A percentile compares a stretch with the other conserved stretches of the same genome.
phyloP scores from a whole-genome alignment of 2,888 invertebrate species.

The Tolmerus cingulatus region DNA sequence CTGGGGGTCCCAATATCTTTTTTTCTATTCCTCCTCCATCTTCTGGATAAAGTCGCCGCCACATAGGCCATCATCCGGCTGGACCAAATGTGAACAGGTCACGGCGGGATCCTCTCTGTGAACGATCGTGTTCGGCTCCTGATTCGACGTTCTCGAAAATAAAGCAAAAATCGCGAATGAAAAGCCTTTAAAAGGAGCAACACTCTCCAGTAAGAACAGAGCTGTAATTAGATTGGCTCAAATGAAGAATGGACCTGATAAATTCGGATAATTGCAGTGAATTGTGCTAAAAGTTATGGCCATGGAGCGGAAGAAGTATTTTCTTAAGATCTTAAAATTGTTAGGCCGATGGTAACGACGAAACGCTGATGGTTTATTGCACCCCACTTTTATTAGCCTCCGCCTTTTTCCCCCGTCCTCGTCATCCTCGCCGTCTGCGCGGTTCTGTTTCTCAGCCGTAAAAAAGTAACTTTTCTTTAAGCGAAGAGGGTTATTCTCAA shows the following conservation, averaged over 20 bases:
- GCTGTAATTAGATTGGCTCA: constrained; percentile 40
- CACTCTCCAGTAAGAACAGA: constrained; percentile 16
- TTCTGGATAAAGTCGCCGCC: not conserved
- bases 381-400: not conserved
- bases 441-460: not conserved
- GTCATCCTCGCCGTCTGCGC: not conserved
- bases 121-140: not conserved
- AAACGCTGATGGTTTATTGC: constrained; percentile 33
- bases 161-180: not conserved
- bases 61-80: not conserved
- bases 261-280: constrained; percentile 41
- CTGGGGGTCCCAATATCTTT: not conserved
- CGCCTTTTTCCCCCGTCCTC: not conserved
- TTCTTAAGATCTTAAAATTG: constrained; percentile 15
- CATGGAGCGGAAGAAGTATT: constrained; percentile 9
- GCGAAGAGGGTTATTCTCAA: not conserved
- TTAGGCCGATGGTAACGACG: constrained; percentile 20
- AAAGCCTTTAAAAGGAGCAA: not conserved
- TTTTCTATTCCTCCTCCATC: not conserved
- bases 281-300: constrained; percentile 37
- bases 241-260: constrained; percentile 37
- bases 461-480: not conserved
- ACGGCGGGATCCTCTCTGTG: not conserved
- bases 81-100: not conserved
- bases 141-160: not conserved